Evolutionary conservation across 2,797 vertebrate genomes (phyloP), one percentile per base, ranked within the genome.

Genomic region (Spondyliosoma cantharus): DNA sequence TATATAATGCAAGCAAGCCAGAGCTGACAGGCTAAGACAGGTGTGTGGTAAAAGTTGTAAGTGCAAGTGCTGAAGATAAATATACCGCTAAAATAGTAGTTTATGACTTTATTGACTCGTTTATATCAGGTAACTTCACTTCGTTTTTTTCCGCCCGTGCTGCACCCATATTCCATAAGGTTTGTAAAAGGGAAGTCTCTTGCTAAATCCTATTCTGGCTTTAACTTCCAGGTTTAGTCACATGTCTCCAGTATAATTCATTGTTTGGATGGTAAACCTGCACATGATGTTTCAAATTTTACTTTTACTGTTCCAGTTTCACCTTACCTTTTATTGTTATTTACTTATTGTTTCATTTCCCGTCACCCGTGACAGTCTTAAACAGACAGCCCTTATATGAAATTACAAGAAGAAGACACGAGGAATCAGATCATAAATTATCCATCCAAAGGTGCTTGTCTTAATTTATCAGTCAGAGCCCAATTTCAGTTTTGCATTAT

Each of bases 401-500:
- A 45, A 14, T 3, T 45, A 15, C 13, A 45, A 45, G n/a, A n/a
- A n/a, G 5, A 72, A 59, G 7, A 62, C 27, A 49, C 16, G n/a
- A 11, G 43, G 32, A 52, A 52, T 24, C 32, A n/a, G 45, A 42
- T 54, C 37, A 63, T 22, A 48, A 58, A 54, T 6, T 32, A 8
- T 56, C 61, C 52, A 19, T 61, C 49, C n/a, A 62, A 27, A 42
- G 14, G 7, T 13, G 4, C 60, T 53, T 24, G 15, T 75, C 45
- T 80, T 19, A 72, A 29, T 43, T n/a, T 2, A 49, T 60, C 14
- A 37, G 3, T 65, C 16, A 25, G 7, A 71, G 57, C 42, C 50
- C 32, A 49, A 7, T 56, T 5, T 16, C 11, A 57, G 19, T 45
- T 68, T 68, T 32, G 1, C 12, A n/a, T 24, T 11, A 12, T 19